phyloP scores from a whole-genome alignment of 2,113 vertebrate species.

The Limanda limanda region DNA sequence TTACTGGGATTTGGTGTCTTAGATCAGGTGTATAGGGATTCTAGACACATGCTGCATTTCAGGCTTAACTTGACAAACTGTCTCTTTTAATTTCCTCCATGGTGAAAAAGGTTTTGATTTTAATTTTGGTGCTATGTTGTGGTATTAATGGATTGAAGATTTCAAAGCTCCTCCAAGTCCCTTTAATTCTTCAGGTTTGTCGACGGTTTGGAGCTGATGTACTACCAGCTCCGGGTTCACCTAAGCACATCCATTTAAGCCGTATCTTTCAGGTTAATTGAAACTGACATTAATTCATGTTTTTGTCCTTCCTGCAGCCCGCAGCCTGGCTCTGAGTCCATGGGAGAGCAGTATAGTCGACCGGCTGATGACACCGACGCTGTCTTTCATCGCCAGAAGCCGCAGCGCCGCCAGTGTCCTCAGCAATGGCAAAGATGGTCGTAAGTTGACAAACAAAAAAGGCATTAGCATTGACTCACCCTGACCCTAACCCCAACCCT shows the following conservation, averaged over 20 bases:
- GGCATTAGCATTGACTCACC: too few species aligned
- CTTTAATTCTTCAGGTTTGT: constrained; percentile 1
- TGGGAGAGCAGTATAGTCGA: constrained; percentile 99
- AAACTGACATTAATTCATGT: neutral
- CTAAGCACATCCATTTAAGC: neutral
- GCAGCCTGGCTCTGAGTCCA: constrained; percentile 89
- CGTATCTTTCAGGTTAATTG: neutral
- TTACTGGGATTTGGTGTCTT: constrained; percentile 4
- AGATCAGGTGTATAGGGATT: neutral
- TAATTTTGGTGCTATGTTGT: neutral
- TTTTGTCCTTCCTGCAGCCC: constrained; percentile 76
- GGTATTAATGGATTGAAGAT: neutral
- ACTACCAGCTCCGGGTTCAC: constrained; percentile 11
- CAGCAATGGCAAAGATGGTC: constrained; percentile 87
- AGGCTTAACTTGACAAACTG: neutral
- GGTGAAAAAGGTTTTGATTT: neutral
- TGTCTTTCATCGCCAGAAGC: constrained; percentile 96
- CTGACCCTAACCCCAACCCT: too few species aligned
- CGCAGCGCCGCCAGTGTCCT: constrained; percentile 94
- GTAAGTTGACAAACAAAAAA: constrained; percentile 79
- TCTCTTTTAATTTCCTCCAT: constrained; percentile 7
- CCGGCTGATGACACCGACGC: constrained; percentile 95
- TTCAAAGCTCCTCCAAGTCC: neutral
- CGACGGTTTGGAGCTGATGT: neutral
- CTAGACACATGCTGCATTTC: neutral